phyloP scores from a whole-genome alignment of 1,140 invertebrate species.

The Hylaeus volcanicus region DNA sequence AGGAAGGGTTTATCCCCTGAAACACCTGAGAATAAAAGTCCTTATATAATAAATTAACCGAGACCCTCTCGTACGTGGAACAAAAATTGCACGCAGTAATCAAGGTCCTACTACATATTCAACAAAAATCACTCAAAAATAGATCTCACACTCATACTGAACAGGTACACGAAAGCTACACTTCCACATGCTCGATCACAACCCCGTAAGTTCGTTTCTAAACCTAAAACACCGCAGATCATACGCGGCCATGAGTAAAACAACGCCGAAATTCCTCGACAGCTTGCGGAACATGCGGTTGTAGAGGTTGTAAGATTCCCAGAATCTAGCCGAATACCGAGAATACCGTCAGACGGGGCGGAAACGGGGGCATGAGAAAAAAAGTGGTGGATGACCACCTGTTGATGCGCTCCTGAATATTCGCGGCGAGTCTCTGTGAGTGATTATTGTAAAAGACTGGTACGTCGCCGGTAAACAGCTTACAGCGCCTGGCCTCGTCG shows the following conservation, averaged over 20 bases:
- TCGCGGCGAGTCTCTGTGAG: constrained; percentile 58
- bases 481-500: background rate
- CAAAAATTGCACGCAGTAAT: too few species aligned
- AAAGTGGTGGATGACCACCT: constrained; percentile 63
- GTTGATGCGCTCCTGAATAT: constrained; percentile 68
- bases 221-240: too few species aligned
- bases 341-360: constrained; percentile 41
- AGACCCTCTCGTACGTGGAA: too few species aligned
- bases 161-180: too few species aligned
- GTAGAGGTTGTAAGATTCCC: constrained; percentile 28
- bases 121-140: too few species aligned
- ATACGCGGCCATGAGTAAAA: background rate
- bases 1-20: too few species aligned
- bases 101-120: too few species aligned
- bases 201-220: too few species aligned
- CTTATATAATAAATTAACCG: too few species aligned
- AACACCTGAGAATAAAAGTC: too few species aligned
- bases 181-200: too few species aligned
- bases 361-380: constrained; percentile 31
- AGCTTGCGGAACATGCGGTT: background rate
- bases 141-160: too few species aligned
- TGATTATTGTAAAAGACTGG: constrained; percentile 64
- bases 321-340: constrained; percentile 46
- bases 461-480: constrained; percentile 16
- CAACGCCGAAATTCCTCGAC: background rate